Conservation (phyloP, 2,888 invertebrate species). For the Julus scanicus region DNA sequence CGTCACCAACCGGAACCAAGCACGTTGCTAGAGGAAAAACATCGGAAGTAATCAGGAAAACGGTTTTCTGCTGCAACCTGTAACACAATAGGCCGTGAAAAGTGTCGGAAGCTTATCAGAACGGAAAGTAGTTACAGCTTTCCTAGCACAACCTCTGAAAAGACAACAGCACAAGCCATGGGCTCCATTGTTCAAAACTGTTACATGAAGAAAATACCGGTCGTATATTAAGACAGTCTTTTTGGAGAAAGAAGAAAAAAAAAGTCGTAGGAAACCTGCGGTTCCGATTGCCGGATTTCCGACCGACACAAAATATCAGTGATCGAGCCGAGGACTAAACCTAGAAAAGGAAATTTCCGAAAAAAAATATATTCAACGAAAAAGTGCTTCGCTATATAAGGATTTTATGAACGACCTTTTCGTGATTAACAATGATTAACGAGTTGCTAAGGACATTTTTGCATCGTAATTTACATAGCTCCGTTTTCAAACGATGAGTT, state of each 20-base stretch:
- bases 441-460: not conserved
- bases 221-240: not conserved
- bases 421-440: too few relatives aligned
- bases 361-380: not conserved
- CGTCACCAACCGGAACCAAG: constrained; percentile 51
- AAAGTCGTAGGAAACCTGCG: not conserved
- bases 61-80: constrained; percentile 52
- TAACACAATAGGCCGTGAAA: constrained; percentile 54
- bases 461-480: not conserved
- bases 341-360: not conserved
- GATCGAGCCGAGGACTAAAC: not conserved
- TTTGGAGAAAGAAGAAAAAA: not conserved
- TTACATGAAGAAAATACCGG: too few relatives aligned
- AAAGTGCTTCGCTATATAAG: not conserved
- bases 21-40: constrained; percentile 51
- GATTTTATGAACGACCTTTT: too few relatives aligned
- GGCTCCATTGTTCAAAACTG: too few relatives aligned
- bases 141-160: constrained; percentile 5
- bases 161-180: too few relatives aligned
- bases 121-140: constrained; percentile 52
- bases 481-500: not conserved
- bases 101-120: constrained; percentile 53
- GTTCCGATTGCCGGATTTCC: constrained; percentile 56
- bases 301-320: constrained; percentile 46
- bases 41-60: constrained; percentile 55